A percentile compares a stretch with the other conserved stretches of the same genome.
Evolutionary conservation across 2,888 invertebrate species (phyloP).

Genomic region (Cosmia pyralina): DNA sequence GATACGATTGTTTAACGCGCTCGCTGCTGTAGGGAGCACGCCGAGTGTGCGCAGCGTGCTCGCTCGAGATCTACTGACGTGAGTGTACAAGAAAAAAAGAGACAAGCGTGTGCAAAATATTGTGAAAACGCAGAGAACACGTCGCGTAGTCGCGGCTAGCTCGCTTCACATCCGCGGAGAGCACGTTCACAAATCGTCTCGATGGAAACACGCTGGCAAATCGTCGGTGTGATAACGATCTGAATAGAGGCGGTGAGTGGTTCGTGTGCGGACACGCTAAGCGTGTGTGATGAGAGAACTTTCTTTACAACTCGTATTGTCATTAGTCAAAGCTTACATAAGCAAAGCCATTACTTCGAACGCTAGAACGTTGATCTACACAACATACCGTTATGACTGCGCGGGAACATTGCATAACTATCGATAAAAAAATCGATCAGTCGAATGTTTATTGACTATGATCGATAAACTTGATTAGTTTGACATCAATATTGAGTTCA

Average conservation of each 20-base stretch:
- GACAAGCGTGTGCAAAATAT: no score
- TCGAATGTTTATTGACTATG: not conserved
- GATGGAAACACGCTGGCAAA: no score
- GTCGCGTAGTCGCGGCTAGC: no score
- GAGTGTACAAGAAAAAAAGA: no score
- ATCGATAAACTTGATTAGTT: not conserved
- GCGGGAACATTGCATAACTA: constrained; percentile 33
- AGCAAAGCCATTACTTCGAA: constrained; percentile 22
- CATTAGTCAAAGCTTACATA: constrained; percentile 52
- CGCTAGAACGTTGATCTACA: constrained; percentile 25
- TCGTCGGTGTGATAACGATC: no score
- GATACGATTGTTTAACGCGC: no score
- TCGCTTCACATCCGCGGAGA: no score
- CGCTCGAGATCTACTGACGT: no score
- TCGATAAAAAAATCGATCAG: not conserved
- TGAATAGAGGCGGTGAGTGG: not conserved
- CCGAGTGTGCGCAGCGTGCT: no score
- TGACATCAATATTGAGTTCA: not conserved
- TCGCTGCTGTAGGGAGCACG: no score
- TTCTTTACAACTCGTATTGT: constrained; percentile 46
- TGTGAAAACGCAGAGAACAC: no score
- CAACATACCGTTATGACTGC: constrained; percentile 27
- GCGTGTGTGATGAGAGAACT: constrained; percentile 31
- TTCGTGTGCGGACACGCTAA: not conserved
- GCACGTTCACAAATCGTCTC: no score